Evolutionary conservation across 2,113 vertebrate genomes (phyloP).

Genomic region (Acinonyx jubatus): DNA sequence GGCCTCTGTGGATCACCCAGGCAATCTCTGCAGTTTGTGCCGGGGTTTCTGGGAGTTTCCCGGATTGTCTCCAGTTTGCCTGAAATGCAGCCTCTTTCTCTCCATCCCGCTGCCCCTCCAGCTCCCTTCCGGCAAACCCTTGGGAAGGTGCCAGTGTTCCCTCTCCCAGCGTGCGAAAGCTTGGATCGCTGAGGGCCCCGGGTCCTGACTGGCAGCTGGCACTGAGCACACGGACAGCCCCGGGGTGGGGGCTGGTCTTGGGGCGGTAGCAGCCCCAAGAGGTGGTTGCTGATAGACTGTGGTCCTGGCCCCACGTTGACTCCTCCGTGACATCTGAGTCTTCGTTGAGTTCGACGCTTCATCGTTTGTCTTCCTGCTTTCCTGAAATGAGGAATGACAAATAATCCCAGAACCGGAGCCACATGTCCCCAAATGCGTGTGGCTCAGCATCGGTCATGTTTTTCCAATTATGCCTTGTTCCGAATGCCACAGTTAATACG

Average conservation of each 20-base stretch:
- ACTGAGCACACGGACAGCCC: not conserved
- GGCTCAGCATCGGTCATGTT: slow-evolving; percentile 76
- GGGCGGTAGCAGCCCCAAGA: not conserved
- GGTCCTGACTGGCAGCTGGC: slow-evolving; percentile 11
- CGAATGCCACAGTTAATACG: slow-evolving; percentile 76
- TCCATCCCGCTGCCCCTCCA: slow-evolving; percentile 61
- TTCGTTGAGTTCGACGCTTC: slow-evolving; percentile 55
- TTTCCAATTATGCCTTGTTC: slow-evolving; percentile 81
- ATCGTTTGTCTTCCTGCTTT: slow-evolving; percentile 75
- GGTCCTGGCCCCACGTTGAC: slow-evolving; percentile 25
- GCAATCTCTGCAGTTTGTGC: not conserved
- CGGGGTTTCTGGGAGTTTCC: slow-evolving; percentile 82
- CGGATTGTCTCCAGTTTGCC: slow-evolving; percentile 62
- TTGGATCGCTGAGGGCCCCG: not conserved
- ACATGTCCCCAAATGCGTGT: slow-evolving; percentile 81
- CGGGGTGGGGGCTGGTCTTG: not conserved
- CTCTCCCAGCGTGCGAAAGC: slow-evolving; percentile 61
- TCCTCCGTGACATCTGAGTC: slow-evolving; percentile 70
- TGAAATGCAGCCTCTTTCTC: slow-evolving; percentile 68
- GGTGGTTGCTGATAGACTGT: not conserved
- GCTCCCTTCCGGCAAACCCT: slow-evolving; percentile 77
- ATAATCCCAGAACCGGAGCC: slow-evolving; percentile 75
- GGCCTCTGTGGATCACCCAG: slow-evolving; percentile 32
- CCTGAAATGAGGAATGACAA: slow-evolving; percentile 78
- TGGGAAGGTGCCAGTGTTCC: slow-evolving; percentile 71